Evolutionary conservation across 2,113 vertebrate species (phyloP).

Genomic region (Calyptommatus sinebrachiatus): DNA sequence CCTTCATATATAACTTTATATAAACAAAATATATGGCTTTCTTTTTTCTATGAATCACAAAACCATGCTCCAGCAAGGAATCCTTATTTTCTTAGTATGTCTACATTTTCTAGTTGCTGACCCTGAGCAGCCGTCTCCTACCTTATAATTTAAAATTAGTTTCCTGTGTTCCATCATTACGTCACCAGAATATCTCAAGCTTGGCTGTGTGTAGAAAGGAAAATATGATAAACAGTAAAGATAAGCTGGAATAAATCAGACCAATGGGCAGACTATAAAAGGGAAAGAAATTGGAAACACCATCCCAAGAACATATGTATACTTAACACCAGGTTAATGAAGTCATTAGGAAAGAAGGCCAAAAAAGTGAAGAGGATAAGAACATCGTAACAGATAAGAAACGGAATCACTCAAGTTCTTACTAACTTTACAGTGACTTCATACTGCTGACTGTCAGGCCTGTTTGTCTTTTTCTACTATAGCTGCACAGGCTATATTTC

Average conservation of each 20-base stretch:
- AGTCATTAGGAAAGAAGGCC: slow-evolving; percentile 5
- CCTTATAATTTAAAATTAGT: slow-evolving; percentile 32
- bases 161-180: slow-evolving; percentile 50
- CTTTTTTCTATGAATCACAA: neutral
- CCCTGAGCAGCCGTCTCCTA: slow-evolving; percentile 1
- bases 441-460: slow-evolving; percentile 6
- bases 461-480: neutral
- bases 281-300: slow-evolving; percentile 39
- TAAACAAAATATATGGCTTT: neutral
- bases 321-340: slow-evolving; percentile 35
- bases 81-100: slow-evolving; percentile 9
- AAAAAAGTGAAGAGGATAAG: slow-evolving; percentile 22
- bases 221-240: slow-evolving; percentile 37
- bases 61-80: neutral
- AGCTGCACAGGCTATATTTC: rapidly evolving
- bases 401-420: neutral
- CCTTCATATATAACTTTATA: neutral
- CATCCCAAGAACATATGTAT: slow-evolving; percentile 29
- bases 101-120: slow-evolving; percentile 20
- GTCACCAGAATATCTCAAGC: slow-evolving; percentile 66
- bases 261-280: slow-evolving; percentile 34
- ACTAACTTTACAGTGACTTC: neutral
- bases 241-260: slow-evolving; percentile 37
- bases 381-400: slow-evolving; percentile 8
- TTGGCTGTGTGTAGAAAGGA: slow-evolving; percentile 55